Conservation (phyloP, 1,140 invertebrate genomes). For the Cecropterus lyciades region DNA sequence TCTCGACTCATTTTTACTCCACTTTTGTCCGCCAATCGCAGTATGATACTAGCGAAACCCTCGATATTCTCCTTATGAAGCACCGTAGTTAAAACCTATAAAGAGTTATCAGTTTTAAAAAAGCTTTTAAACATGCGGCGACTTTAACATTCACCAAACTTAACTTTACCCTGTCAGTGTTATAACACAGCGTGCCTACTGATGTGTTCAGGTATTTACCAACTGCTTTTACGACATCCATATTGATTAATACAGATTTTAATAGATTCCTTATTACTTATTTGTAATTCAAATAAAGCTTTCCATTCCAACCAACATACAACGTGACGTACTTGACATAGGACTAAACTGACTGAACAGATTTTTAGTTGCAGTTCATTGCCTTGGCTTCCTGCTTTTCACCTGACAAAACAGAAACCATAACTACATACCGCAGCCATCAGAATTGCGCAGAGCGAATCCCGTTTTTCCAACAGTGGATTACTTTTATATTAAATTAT, state of each 20-base stretch:
- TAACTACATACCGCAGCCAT: no score
- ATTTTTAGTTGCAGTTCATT: no score
- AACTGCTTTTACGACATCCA: slow-evolving; percentile 69
- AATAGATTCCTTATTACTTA: no score
- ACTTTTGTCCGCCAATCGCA: slow-evolving; percentile 56
- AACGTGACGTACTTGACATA: no score
- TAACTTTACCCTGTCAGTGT: slow-evolving; percentile 67
- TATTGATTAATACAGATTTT: slow-evolving; percentile 17
- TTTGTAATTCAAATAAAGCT: no score
- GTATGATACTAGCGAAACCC: slow-evolving; percentile 72
- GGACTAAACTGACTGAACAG: no score
- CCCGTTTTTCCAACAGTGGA: no score
- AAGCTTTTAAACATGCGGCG: neutral
- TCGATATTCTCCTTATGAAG: slow-evolving; percentile 72
- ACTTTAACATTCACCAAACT: neutral
- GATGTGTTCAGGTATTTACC: slow-evolving; percentile 70
- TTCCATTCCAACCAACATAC: no score
- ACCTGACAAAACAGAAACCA: no score
- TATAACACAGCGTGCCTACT: slow-evolving; percentile 68
- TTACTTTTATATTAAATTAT: no score
- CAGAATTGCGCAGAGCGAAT: no score
- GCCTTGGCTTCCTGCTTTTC: no score
- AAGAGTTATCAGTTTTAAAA: neutral
- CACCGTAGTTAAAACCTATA: slow-evolving; percentile 67
- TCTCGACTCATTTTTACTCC: slow-evolving; percentile 54